These are phyloP conservation scores for Bibio marci DNA, from an alignment of 2,888 invertebrate genomes.

Conservation along the genomic window DNA sequence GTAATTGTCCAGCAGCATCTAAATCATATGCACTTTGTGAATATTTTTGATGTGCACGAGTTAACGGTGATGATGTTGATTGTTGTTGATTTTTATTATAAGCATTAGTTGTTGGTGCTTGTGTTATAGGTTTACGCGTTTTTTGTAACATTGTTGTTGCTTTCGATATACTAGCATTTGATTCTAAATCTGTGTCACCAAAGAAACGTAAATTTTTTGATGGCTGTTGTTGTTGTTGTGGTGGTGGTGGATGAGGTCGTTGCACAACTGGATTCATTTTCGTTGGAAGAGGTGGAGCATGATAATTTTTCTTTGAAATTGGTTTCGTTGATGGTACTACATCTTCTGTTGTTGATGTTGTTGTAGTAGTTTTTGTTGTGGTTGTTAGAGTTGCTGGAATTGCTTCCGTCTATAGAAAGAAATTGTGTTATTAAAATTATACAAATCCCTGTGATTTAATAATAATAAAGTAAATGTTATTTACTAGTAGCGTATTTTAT, in stretches of 20 bases:
- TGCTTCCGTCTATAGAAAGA: no score
- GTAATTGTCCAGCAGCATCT: constrained; percentile 13
- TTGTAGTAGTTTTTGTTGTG: no score
- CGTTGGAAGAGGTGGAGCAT: background rate
- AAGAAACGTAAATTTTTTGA: constrained; percentile 63
- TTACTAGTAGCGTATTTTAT: no score
- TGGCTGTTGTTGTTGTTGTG: constrained; percentile 7
- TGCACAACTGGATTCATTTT: background rate
- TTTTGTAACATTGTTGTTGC: constrained; percentile 11
- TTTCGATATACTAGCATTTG: constrained; percentile 38
- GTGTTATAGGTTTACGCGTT: background rate
- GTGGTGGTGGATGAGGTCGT: constrained; percentile 2
- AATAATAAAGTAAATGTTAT: no score
- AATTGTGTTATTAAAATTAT: no score
- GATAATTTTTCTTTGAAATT: no score
- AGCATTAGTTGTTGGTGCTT: background rate
- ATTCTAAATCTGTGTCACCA: constrained; percentile 67
- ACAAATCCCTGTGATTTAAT: no score
- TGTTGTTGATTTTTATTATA: no score
- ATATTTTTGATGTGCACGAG: constrained; percentile 20
- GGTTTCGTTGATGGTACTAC: no score
- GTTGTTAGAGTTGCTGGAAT: no score
- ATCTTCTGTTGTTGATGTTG: no score
- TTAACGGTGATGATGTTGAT: constrained; percentile 9
- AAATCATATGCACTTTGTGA: constrained; percentile 28